Percentiles rank a stretch among this genome's conserved stretches.
These are phyloP conservation scores for Oreotrochilus melanogaster DNA, from an alignment of 2,113 vertebrate species.

Conservation along the genomic window DNA sequence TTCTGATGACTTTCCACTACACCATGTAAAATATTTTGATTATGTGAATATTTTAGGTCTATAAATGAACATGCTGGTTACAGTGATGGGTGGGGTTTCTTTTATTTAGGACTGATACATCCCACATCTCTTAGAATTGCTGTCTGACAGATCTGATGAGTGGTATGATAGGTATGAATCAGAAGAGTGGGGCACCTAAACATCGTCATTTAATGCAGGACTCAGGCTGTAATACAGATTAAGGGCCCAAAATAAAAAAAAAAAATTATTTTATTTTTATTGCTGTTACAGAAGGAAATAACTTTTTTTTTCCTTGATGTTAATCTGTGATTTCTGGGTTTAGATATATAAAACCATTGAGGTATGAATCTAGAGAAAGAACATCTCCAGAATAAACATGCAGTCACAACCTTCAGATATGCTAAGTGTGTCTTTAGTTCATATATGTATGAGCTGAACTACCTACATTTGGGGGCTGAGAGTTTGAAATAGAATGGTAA, in stretches of 20 bases:
- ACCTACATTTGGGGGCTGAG: not conserved
- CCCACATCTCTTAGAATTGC: not conserved
- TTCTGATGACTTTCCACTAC: not conserved
- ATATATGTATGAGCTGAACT: not conserved
- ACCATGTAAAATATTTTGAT: not conserved
- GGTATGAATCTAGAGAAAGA: not conserved
- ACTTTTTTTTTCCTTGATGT: not conserved
- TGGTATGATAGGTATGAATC: not conserved
- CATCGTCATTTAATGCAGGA: not conserved
- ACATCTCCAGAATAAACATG: not conserved
- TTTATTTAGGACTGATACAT: not conserved
- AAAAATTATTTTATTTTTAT: not conserved
- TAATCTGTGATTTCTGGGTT: not conserved
- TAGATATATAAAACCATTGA: not conserved
- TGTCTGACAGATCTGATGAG: not conserved
- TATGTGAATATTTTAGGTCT: not conserved
- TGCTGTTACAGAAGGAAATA: not conserved
- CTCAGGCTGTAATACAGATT: not conserved
- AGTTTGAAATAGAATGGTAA: not conserved
- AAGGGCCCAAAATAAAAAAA: not conserved
- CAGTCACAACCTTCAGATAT: not conserved
- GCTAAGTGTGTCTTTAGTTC: not conserved
- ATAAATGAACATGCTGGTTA: not conserved
- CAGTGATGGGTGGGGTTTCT: not conserved
- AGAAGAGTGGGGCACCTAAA: not conserved